Percentiles rank a stretch among this genome's conserved stretches.
phyloP scores from a whole-genome alignment of 2,888 invertebrate genomes.

The Dendrolimus pini region DNA sequence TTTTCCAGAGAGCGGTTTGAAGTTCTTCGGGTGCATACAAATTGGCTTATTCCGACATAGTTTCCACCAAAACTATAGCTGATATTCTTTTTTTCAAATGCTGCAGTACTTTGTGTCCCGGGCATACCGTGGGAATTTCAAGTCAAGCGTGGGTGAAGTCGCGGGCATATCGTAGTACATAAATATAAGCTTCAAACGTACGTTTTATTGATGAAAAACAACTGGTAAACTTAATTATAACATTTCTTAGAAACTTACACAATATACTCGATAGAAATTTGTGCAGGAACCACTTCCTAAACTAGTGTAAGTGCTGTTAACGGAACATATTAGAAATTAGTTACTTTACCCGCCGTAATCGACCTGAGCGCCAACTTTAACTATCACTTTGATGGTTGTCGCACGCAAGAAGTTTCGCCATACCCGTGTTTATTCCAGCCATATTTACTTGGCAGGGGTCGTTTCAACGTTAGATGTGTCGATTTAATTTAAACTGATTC shows the following conservation, averaged over 20 bases:
- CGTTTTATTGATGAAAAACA: background rate
- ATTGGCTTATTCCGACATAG: too few species aligned
- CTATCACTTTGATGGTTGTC: slow-evolving; percentile 49
- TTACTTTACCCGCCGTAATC: slow-evolving; percentile 59
- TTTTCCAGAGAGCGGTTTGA: too few species aligned
- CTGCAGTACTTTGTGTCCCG: too few species aligned
- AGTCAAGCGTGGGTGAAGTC: too few species aligned
- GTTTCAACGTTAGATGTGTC: background rate
- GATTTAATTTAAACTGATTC: background rate
- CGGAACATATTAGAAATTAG: slow-evolving; percentile 69
- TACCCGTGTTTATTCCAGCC: slow-evolving; percentile 6
- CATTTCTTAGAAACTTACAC: background rate
- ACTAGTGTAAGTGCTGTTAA: slow-evolving; percentile 63
- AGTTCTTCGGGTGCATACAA: too few species aligned
- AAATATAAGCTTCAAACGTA: too few species aligned
- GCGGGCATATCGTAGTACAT: too few species aligned
- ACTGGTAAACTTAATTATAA: background rate
- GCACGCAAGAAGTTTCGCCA: slow-evolving; percentile 22
- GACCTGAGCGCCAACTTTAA: slow-evolving; percentile 46
- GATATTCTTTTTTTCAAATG: too few species aligned
- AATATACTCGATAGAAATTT: background rate
- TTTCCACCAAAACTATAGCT: too few species aligned
- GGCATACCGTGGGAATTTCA: too few species aligned
- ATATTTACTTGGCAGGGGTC: background rate
- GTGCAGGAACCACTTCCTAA: slow-evolving; percentile 13